Evolutionary conservation across 2,113 vertebrate genomes (phyloP), one percentile per base, ranked within the genome.

Genomic region (Egretta garzetta): DNA sequence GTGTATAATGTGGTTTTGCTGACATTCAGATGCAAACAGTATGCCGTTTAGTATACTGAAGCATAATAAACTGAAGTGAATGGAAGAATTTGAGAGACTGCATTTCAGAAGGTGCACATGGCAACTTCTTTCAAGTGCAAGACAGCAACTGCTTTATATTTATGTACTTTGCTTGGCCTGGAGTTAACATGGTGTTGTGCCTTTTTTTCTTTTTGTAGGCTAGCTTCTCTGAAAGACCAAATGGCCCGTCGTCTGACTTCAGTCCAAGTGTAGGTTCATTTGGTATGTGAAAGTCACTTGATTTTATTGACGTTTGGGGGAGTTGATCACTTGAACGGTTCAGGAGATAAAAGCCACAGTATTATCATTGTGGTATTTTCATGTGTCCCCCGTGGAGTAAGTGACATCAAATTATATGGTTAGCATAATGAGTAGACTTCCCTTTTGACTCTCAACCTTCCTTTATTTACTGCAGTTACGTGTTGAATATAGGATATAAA

Each of bases 281-380:
- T 19, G 98, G 98, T 98, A 98, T 66, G 97, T 96, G 64, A 82
- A 86, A 53, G 8, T 14, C 28, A 32, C 8, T 17, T 41, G 20
- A 35, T 43, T 62, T 64, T 30, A n/a, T 9, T 55, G 22, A 10
- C 1, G 1, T 49, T 4, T 68, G 35, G 6, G 45, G 23, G 11
- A 68, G 11, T 10, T 85, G 45, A 14, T 68, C 1, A 5, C 4
- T 59, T 71, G 4, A 64, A 13, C 16, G 16, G 18, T 23, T 59
- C 14, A 33, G 17, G 43, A 66, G 12, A 43, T 49, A 5, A 35
- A 84, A 47, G 21, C 3, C 9, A 13, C 8, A 14, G 0, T 43
- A 5, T 17, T 80, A 15, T 24, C 9, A 16, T 11, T 37, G 12
- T 41, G 17, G 0, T 63, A 6, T 72, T 72, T 84, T 55, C 6